Conservation (phyloP, 2,888 invertebrate genomes). For the Lasius fuliginosus region DNA sequence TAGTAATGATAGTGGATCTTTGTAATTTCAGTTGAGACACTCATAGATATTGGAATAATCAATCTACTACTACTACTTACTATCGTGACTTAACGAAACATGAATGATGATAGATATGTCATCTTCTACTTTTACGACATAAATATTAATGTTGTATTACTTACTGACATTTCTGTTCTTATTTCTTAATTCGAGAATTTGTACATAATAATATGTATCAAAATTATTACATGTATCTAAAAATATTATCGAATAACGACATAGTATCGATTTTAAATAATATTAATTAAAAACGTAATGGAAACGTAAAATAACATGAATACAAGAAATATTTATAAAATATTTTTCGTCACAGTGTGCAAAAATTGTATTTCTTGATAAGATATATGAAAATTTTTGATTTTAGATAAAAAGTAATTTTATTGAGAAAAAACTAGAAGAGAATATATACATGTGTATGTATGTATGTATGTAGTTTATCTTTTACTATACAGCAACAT, state of each 20-base stretch:
- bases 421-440: not conserved
- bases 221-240: not conserved
- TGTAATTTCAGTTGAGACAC: not conserved
- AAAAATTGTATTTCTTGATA: not conserved
- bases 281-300: not conserved
- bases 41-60: slow-evolving; percentile 6
- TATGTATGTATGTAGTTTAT: too few relatives aligned
- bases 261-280: not conserved
- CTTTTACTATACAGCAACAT: too few relatives aligned
- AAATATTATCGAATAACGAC: not conserved
- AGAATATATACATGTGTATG: too few relatives aligned
- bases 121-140: not conserved
- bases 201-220: not conserved
- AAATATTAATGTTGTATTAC: not conserved
- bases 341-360: not conserved
- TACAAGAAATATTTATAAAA: not conserved
- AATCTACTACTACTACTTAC: not conserved
- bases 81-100: not conserved
- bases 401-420: not conserved
- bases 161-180: not conserved
- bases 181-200: not conserved
- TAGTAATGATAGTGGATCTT: not conserved
- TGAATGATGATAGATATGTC: not conserved
- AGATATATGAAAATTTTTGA: not conserved
- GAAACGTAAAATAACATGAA: not conserved